Evolutionary conservation across 1,140 invertebrate species (phyloP).

Genomic region (Ceratitis capitata): DNA sequence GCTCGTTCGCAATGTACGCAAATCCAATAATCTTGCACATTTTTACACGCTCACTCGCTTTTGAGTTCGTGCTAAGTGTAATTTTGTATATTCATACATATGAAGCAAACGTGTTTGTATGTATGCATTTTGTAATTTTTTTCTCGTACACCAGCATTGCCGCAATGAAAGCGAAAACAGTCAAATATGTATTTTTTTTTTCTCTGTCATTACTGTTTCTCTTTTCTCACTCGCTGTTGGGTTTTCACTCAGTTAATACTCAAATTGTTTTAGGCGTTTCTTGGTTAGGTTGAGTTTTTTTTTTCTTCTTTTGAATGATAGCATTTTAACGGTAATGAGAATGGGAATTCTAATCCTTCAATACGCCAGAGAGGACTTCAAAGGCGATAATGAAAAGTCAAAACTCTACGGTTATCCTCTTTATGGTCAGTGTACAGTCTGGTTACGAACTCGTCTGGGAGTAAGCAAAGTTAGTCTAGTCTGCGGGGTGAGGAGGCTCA

Average conservation of each 20-base stretch:
- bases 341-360: too few species aligned
- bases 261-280: neutral
- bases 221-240: neutral
- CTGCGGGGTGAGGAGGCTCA: too few species aligned
- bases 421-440: too few species aligned
- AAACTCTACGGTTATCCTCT: too few species aligned
- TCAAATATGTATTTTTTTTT: constrained; percentile 38
- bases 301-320: too few species aligned
- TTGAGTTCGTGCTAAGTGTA: neutral
- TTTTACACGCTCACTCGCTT: constrained; percentile 26
- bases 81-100: neutral
- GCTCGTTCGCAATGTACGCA: neutral
- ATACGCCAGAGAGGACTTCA: too few species aligned
- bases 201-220: neutral
- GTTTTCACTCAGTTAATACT: neutral
- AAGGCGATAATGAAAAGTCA: too few species aligned
- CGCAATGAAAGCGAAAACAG: constrained; percentile 41
- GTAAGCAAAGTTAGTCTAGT: too few species aligned
- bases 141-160: neutral
- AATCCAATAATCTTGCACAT: too few species aligned
- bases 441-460: too few species aligned
- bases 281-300: neutral
- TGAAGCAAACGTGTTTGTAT: neutral
- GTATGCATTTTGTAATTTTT: neutral
- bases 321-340: too few species aligned